A percentile compares a stretch with the other conserved stretches of the same genome.
These are phyloP conservation scores for Himantopus leucocephalus DNA, from an alignment of 2,113 vertebrate genomes.

Conservation along the genomic window DNA sequence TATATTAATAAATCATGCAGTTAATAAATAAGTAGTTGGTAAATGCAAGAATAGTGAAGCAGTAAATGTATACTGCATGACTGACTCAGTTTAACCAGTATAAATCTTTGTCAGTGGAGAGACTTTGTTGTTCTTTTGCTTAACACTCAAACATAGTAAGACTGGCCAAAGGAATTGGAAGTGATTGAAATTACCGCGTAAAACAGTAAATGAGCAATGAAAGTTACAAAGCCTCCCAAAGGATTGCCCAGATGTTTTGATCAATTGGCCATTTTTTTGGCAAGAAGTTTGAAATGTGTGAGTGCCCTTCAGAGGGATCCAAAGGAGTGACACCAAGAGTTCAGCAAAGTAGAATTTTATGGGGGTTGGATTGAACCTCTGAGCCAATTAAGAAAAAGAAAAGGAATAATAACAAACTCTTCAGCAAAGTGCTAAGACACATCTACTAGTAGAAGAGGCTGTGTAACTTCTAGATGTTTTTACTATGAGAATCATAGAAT, in stretches of 20 bases:
- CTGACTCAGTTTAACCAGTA: neutral
- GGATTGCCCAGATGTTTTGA: neutral
- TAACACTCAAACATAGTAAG: neutral
- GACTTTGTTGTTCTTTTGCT: neutral
- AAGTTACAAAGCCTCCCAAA: neutral
- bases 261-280: neutral
- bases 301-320: neutral
- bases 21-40: neutral
- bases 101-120: neutral
- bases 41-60: neutral
- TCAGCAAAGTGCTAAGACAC: neutral
- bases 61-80: neutral
- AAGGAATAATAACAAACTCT: neutral
- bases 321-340: neutral
- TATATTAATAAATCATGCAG: neutral
- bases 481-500: neutral
- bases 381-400: neutral
- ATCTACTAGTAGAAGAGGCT: neutral
- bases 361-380: neutral
- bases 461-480: neutral
- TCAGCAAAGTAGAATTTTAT: neutral
- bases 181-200: neutral
- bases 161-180: neutral
- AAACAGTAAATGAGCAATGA: neutral
- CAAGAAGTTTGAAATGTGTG: neutral